phyloP scores from a whole-genome alignment of 2,888 invertebrate genomes.

The Lomographa bimaculata region DNA sequence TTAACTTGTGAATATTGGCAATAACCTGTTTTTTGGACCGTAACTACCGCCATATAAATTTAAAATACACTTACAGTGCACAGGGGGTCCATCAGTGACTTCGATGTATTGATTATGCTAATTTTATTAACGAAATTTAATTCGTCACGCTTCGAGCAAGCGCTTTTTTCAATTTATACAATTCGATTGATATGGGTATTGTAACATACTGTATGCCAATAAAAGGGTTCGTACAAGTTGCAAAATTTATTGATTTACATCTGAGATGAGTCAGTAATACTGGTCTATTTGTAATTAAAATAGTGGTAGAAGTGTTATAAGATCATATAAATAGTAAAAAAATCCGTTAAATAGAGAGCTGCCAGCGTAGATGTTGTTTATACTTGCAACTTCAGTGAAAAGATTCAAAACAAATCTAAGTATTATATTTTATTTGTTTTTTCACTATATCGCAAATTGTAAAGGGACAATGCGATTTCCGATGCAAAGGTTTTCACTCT shows the following conservation, averaged over 20 bases:
- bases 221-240: slow-evolving; percentile 42
- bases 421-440: no score
- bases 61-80: slow-evolving; percentile 4
- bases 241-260: slow-evolving; percentile 4
- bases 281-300: no score
- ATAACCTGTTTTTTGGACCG: slow-evolving; percentile 43
- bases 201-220: slow-evolving; percentile 55
- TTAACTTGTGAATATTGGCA: slow-evolving; percentile 67
- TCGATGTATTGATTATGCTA: slow-evolving; percentile 76
- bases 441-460: no score
- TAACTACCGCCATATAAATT: slow-evolving; percentile 11
- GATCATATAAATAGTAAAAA: no score
- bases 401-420: no score
- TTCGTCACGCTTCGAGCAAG: slow-evolving; percentile 56
- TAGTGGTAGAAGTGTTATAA: no score
- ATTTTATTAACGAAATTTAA: slow-evolving; percentile 76
- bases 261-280: slow-evolving; percentile 1
- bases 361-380: no score
- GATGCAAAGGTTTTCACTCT: no score
- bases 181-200: slow-evolving; percentile 43
- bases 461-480: no score
- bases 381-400: no score
- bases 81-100: slow-evolving; percentile 64
- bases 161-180: slow-evolving; percentile 45
- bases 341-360: no score